Evolutionary conservation across 1,140 invertebrate species (phyloP).

Genomic region (Wiebesia pumilae): DNA sequence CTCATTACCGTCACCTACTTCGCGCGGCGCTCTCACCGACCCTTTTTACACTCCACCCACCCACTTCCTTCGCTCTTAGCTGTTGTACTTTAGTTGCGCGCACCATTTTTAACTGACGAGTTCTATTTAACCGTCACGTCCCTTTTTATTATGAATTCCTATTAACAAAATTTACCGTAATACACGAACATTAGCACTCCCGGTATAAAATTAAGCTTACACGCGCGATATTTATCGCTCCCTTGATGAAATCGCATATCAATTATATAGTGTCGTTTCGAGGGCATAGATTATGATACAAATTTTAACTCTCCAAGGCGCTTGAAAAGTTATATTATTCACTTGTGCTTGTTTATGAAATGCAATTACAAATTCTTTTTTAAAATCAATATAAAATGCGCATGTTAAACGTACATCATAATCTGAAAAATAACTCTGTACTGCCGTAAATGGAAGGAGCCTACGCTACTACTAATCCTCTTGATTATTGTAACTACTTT

Average conservation of each 20-base stretch:
- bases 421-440: background rate
- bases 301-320: background rate
- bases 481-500: background rate
- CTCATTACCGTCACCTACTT: background rate
- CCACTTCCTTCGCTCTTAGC: background rate
- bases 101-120: background rate
- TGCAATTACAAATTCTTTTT: background rate
- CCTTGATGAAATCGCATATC: slow-evolving; percentile 13
- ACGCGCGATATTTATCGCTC: slow-evolving; percentile 22
- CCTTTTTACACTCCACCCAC: background rate
- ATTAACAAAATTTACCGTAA: slow-evolving; percentile 14
- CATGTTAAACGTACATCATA: background rate
- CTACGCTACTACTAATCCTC: background rate
- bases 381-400: background rate
- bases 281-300: background rate
- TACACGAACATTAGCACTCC: background rate
- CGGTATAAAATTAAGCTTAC: slow-evolving; percentile 44
- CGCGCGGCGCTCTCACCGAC: background rate
- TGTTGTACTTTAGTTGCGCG: background rate
- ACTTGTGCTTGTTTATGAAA: background rate
- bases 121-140: slow-evolving; percentile 17
- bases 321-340: background rate
- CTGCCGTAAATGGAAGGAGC: background rate
- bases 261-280: background rate
- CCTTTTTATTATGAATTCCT: slow-evolving; percentile 37